Evolutionary conservation across 2,113 vertebrate species (phyloP).

Genomic region (Collichthys lucidus): DNA sequence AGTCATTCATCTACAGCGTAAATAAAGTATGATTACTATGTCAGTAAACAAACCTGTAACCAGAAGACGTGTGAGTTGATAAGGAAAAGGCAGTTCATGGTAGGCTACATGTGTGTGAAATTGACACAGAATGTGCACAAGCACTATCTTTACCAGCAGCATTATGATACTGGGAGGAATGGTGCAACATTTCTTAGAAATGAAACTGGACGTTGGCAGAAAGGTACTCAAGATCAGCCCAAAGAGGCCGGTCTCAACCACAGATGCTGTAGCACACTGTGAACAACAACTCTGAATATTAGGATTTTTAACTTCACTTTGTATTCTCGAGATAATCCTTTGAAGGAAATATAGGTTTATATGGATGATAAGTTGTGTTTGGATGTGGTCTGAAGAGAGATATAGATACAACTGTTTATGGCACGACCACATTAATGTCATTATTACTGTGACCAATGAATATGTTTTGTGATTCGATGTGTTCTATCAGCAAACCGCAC

Average conservation of each 20-base stretch:
- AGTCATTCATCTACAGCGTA: slow-evolving; percentile 14
- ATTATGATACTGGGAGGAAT: slow-evolving; percentile 21
- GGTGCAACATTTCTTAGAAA: slow-evolving; percentile 53
- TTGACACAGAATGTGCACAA: slow-evolving; percentile 32
- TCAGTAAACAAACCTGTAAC: slow-evolving; percentile 26
- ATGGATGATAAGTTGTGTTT: slow-evolving; percentile 1
- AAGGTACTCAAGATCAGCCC: background rate
- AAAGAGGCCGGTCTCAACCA: background rate
- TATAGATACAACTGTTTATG: slow-evolving; percentile 13
- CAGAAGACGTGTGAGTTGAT: slow-evolving; percentile 15
- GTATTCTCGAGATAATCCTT: background rate
- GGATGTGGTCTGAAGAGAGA: slow-evolving; percentile 23
- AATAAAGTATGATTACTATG: background rate
- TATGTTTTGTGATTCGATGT: slow-evolving; percentile 50
- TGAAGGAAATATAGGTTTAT: background rate
- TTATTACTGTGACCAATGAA: slow-evolving; percentile 36
- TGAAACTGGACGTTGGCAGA: slow-evolving; percentile 39
- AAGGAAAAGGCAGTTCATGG: slow-evolving; percentile 67
- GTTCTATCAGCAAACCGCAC: slow-evolving; percentile 41
- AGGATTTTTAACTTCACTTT: slow-evolving; percentile 5
- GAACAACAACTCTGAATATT: background rate
- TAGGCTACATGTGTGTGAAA: slow-evolving; percentile 63
- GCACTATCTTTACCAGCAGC: slow-evolving; percentile 27
- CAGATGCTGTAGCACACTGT: background rate
- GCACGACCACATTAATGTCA: slow-evolving; percentile 2